Evolutionary conservation across 2,888 invertebrate genomes (phyloP).

Genomic region (Anorthoa munda): DNA sequence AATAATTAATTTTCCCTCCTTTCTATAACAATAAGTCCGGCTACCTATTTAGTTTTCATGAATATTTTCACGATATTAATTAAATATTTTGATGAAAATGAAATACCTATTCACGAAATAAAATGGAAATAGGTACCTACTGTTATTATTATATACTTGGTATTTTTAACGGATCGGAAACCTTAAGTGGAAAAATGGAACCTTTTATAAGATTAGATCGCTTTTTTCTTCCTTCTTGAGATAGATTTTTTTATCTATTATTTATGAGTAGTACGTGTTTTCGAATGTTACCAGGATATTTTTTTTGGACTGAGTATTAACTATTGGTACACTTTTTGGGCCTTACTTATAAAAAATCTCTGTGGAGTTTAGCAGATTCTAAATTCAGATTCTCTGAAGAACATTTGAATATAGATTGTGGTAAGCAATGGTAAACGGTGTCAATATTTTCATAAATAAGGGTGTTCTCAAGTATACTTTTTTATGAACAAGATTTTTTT

Average conservation of each 20-base stretch:
- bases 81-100: neutral
- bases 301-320: neutral
- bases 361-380: too few species aligned
- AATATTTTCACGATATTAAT: slow-evolving; percentile 9
- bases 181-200: neutral
- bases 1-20: neutral
- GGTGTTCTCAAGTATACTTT: neutral
- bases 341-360: too few species aligned
- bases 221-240: neutral
- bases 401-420: too few species aligned
- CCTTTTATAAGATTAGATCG: neutral
- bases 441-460: too few species aligned
- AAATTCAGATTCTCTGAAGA: too few species aligned
- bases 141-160: neutral
- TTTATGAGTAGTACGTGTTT: neutral
- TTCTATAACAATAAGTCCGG: neutral
- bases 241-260: too few species aligned
- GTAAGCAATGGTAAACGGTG: too few species aligned
- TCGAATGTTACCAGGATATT: neutral
- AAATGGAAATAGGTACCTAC: neutral
- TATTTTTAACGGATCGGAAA: neutral
- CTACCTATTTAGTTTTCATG: too few species aligned
- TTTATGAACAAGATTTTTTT: neutral
- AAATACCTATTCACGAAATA: neutral
- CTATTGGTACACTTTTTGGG: neutral